Evolutionary conservation across 2,888 invertebrate species (phyloP).

Genomic region (Lampropteryx suffumata): DNA sequence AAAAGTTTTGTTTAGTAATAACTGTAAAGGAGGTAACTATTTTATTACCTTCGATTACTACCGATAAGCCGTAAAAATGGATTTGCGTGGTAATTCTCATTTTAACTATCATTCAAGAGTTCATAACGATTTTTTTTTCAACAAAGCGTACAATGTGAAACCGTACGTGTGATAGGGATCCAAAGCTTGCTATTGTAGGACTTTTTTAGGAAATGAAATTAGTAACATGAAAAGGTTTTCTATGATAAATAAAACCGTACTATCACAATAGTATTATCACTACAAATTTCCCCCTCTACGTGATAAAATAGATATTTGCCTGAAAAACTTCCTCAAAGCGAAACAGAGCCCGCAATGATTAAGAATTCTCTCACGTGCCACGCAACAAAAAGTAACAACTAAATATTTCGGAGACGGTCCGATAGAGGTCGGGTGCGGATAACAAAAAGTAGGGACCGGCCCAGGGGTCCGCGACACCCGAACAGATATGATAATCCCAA

Average conservation of each 20-base stretch:
- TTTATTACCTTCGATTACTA: not conserved
- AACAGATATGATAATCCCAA: constrained; percentile 80
- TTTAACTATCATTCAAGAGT: no score
- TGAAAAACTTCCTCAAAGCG: constrained; percentile 46
- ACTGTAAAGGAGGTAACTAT: not conserved
- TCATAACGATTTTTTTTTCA: no score
- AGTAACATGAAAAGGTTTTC: no score
- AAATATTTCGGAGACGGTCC: constrained; percentile 79
- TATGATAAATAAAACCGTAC: constrained; percentile 7
- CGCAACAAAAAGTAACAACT: constrained; percentile 81
- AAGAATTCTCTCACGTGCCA: constrained; percentile 76
- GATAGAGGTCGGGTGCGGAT: constrained; percentile 77
- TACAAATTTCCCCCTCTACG: constrained; percentile 13
- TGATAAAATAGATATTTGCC: constrained; percentile 39
- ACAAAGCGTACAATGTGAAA: no score
- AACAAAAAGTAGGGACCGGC: constrained; percentile 74
- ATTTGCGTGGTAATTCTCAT: no score
- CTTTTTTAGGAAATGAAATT: no score
- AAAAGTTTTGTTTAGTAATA: constrained; percentile 6
- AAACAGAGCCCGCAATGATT: constrained; percentile 60
- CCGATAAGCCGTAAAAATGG: not conserved
- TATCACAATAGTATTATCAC: constrained; percentile 21
- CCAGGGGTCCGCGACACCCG: constrained; percentile 64
- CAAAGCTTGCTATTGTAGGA: no score
- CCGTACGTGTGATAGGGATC: no score